Conservation (phyloP, 2,888 invertebrate species). For the Patella depressa region DNA sequence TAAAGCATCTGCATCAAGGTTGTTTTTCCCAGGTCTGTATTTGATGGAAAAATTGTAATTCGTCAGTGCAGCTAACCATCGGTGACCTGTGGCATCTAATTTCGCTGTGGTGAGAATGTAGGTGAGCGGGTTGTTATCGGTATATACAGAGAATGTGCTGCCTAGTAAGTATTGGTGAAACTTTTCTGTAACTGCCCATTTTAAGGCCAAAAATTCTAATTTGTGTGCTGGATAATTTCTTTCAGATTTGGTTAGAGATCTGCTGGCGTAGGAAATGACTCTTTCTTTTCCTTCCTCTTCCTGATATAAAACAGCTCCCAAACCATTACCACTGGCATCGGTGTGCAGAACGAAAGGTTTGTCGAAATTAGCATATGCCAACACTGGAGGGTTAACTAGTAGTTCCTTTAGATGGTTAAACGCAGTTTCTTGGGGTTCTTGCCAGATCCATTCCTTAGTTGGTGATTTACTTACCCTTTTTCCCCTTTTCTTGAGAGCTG, state of each 20-base stretch:
- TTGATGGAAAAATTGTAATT: too few species aligned
- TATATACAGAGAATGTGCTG: conserved; percentile 24
- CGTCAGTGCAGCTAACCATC: too few species aligned
- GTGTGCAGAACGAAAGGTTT: conserved; percentile 23
- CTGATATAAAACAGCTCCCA: conserved; percentile 25
- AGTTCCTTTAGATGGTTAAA: conserved; percentile 20
- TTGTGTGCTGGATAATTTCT: conserved; percentile 20
- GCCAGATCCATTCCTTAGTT: conserved; percentile 4
- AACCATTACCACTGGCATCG: conserved; percentile 18
- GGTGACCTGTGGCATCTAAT: too few species aligned
- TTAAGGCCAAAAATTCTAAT: too few species aligned
- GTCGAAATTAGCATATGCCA: conserved; percentile 17
- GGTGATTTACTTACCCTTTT: conserved; percentile 17
- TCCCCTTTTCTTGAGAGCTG: not conserved
- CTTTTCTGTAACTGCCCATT: conserved; percentile 40
- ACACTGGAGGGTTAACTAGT: conserved; percentile 20
- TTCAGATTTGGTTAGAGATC: not conserved
- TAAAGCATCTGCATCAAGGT: too few species aligned
- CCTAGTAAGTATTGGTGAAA: conserved; percentile 31
- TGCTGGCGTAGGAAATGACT: conserved; percentile 16
- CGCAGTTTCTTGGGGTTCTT: conserved; percentile 11
- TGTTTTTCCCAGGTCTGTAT: too few species aligned
- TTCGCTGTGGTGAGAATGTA: too few species aligned
- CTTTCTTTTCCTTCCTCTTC: conserved; percentile 10
- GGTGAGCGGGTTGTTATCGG: conserved; percentile 29